A percentile compares a stretch with the other conserved stretches of the same genome.
Conservation (phyloP, 2,888 invertebrate species). For the Trissoscelio sp. region DNA sequence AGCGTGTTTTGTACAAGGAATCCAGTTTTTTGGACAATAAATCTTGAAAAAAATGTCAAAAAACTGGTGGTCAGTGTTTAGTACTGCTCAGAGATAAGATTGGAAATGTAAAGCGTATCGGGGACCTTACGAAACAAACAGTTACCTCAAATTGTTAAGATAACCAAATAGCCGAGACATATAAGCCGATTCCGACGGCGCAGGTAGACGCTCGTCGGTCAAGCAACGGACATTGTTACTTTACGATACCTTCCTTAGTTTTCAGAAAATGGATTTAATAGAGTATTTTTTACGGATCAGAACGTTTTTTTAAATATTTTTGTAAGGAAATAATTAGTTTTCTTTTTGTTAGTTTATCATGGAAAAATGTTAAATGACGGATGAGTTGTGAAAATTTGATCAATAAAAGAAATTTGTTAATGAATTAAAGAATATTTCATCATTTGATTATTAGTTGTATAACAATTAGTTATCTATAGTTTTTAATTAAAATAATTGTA, state of each 20-base stretch:
- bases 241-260: slow-evolving; percentile 4
- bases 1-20: slow-evolving; percentile 38
- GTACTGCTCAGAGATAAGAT: slow-evolving; percentile 57
- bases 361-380: no score
- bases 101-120: slow-evolving; percentile 61
- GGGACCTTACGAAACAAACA: slow-evolving; percentile 62
- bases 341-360: no score
- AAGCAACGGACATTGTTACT: slow-evolving; percentile 15
- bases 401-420: no score
- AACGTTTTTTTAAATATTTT: no score
- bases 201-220: slow-evolving; percentile 70
- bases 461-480: no score
- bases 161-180: slow-evolving; percentile 58
- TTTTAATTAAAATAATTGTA: no score
- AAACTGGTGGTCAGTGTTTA: slow-evolving; percentile 57
- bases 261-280: no score
- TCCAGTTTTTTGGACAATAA: slow-evolving; percentile 54
- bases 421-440: no score
- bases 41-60: slow-evolving; percentile 58
- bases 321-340: no score
- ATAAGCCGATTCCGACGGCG: slow-evolving; percentile 73
- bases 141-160: slow-evolving; percentile 66
- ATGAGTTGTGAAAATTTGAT: no score
- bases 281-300: no score
- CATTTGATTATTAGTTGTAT: no score